These are phyloP conservation scores for Eilema griseolum DNA, from an alignment of 2,888 invertebrate species.

Conservation along the genomic window DNA sequence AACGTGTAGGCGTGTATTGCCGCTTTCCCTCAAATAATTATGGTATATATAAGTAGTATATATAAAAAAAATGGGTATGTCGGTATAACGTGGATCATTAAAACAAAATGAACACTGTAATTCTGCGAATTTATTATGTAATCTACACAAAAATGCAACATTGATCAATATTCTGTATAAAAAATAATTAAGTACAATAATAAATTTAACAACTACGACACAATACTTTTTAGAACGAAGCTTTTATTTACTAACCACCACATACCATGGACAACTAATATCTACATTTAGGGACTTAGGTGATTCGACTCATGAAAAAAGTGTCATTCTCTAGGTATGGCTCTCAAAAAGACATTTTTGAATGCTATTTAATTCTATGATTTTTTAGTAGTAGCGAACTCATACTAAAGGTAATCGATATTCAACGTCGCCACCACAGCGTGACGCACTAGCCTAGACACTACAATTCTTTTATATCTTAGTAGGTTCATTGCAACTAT, in stretches of 20 bases:
- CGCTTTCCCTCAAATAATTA: too few relatives aligned
- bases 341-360: not conserved
- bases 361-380: not conserved
- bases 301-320: not conserved
- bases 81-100: not conserved
- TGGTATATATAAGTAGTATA: too few relatives aligned
- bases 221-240: conserved; percentile 68
- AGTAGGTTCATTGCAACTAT: not conserved
- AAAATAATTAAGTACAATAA: conserved; percentile 84
- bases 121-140: conserved; percentile 81
- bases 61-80: too few relatives aligned
- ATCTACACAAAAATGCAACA: conserved; percentile 83
- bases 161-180: conserved; percentile 82
- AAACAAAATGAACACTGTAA: conserved; percentile 30
- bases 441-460: not conserved
- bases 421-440: not conserved
- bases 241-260: conserved; percentile 44
- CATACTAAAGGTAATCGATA: not conserved
- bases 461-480: not conserved
- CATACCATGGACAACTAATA: conserved; percentile 37
- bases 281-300: conserved; percentile 18
- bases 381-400: not conserved
- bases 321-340: not conserved
- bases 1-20: too few relatives aligned
- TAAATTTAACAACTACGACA: conserved; percentile 75